A percentile compares a stretch with the other conserved stretches of the same genome.
These are phyloP conservation scores for Lacerta bilineata DNA, from an alignment of 2,797 vertebrate species.

Conservation along the genomic window DNA sequence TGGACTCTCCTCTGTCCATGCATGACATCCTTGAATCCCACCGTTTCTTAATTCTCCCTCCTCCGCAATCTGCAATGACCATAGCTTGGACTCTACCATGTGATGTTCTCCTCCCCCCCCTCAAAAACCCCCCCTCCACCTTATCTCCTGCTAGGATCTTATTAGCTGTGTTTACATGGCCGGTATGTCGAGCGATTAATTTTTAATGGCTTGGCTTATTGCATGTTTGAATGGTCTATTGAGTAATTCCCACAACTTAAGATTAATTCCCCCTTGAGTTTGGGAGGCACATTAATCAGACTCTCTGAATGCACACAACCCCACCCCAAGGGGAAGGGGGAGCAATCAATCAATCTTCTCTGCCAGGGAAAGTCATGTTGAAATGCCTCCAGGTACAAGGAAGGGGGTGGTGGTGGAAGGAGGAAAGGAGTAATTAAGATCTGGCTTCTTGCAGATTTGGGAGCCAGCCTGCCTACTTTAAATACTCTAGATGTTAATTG, in stretches of 20 bases:
- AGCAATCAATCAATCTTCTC: conserved; percentile 69
- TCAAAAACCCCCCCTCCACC: fast-evolving
- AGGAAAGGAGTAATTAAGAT: conserved; percentile 73
- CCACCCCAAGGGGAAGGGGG: conserved; percentile 44
- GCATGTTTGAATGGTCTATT: conserved; percentile 80
- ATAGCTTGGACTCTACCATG: too few species aligned
- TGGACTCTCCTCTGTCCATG: not conserved
- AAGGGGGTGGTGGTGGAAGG: conserved; percentile 51
- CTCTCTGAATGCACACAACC: conserved; percentile 59
- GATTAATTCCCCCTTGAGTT: conserved; percentile 78
- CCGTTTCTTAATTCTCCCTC: not conserved
- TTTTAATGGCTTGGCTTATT: conserved; percentile 81
- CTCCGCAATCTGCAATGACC: too few species aligned
- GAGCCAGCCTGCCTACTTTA: not conserved
- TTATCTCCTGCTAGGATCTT: conserved; percentile 61
- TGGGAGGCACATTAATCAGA: conserved; percentile 73
- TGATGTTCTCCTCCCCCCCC: not conserved
- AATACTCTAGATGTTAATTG: conserved; percentile 16
- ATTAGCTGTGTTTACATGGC: conserved; percentile 73
- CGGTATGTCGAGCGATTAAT: conserved; percentile 77
- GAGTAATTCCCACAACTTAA: conserved; percentile 79
- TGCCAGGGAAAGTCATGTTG: conserved; percentile 51
- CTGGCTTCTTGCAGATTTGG: conserved; percentile 41
- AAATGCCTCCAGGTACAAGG: conserved; percentile 69
- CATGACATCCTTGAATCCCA: not conserved